Percentiles rank a stretch among this genome's conserved stretches.
Evolutionary conservation across 2,888 invertebrate genomes (phyloP).

Genomic region (Pseudanteris insignis): DNA sequence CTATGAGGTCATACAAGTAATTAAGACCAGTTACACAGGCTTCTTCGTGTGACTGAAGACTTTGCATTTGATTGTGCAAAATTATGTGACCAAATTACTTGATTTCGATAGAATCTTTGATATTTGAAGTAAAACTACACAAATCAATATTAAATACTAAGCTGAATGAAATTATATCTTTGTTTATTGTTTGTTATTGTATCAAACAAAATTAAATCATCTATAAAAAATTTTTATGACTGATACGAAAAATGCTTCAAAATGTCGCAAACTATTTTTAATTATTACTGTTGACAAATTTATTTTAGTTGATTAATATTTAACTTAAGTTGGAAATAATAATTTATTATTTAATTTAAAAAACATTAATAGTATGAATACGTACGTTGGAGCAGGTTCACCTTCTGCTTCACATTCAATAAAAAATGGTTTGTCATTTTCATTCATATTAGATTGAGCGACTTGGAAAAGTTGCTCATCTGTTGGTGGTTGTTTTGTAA

Average conservation of each 20-base stretch:
- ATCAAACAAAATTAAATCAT: too few relatives aligned
- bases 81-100: conserved; percentile 38
- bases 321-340: too few relatives aligned
- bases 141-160: too few relatives aligned
- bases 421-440: conserved; percentile 92
- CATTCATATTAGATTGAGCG: conserved; percentile 77
- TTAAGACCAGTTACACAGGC: conserved; percentile 63
- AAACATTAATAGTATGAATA: not conserved
- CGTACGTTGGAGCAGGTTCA: conserved; percentile 90
- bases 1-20: conserved; percentile 65
- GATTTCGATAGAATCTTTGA: conserved; percentile 13
- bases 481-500: conserved; percentile 90
- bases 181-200: too few relatives aligned
- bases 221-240: too few relatives aligned
- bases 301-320: too few relatives aligned
- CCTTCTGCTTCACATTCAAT: conserved; percentile 97
- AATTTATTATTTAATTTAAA: not conserved
- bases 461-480: conserved; percentile 94
- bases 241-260: too few relatives aligned
- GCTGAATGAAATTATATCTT: too few relatives aligned
- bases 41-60: conserved; percentile 49
- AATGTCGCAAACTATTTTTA: too few relatives aligned
- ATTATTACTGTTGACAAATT: too few relatives aligned
- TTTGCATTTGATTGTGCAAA: conserved; percentile 34
- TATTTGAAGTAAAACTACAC: too few relatives aligned